phyloP scores from a whole-genome alignment of 2,113 vertebrate species.

The Tragulus kanchil region DNA sequence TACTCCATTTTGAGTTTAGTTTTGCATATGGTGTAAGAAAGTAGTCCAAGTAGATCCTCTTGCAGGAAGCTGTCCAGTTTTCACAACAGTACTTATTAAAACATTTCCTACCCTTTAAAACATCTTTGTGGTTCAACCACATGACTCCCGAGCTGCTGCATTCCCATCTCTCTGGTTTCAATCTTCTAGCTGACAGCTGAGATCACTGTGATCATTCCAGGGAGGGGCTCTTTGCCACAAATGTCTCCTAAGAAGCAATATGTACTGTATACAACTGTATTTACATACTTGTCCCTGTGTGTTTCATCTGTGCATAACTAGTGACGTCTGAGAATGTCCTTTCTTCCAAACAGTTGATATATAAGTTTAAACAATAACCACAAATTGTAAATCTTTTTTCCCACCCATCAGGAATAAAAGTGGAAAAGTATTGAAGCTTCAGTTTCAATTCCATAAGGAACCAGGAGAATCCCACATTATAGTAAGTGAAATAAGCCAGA shows the following conservation, averaged over 20 bases:
- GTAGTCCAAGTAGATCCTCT: not conserved
- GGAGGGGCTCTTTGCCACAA: not conserved
- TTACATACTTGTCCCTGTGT: not conserved
- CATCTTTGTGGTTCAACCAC: not conserved
- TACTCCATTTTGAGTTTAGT: not conserved
- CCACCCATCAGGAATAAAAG: too few species aligned
- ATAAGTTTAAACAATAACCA: conserved; percentile 44
- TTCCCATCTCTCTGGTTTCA: conserved; percentile 10
- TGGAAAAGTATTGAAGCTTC: too few species aligned
- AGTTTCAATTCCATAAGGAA: too few species aligned
- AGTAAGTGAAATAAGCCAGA: too few species aligned
- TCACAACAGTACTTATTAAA: not conserved
- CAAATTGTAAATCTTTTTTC: too few species aligned
- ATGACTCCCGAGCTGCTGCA: not conserved
- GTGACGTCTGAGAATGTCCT: not conserved
- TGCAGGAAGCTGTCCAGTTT: not conserved
- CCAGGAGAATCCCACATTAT: too few species aligned
- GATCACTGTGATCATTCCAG: not conserved
- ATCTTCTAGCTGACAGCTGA: not conserved
- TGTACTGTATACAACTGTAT: not conserved
- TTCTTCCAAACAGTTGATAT: not conserved
- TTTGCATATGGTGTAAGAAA: not conserved
- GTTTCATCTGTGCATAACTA: not conserved
- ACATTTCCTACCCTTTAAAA: not conserved
- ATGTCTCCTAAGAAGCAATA: conserved; percentile 33